Evolutionary conservation across 2,113 vertebrate species (phyloP), one percentile per base, ranked within the genome.

Genomic region (Procapra przewalskii): DNA sequence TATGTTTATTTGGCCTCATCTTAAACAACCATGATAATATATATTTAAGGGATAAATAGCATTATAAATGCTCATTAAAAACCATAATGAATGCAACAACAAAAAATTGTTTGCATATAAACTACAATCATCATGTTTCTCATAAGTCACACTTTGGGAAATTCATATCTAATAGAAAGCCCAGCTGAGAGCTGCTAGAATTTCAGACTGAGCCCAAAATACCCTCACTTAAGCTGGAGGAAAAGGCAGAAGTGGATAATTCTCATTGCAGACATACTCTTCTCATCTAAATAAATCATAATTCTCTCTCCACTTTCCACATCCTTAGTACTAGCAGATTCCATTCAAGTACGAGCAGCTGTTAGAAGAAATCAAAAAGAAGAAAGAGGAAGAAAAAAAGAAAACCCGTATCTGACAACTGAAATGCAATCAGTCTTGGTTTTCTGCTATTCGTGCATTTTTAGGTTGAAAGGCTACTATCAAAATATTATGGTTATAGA

Each of bases 401-500:
- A 91, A 75, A 95, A 43, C 59, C 48, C 0, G 2, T 71, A 93
- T 87, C 45, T 77, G 97, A 97, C 96, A 96, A 93, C 59, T 21
- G 77, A 97, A 95, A 92, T 83, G 48, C 75, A 97, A 92, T 91
- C 95, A 1, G 4, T 88, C 90, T 95, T 94, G 71, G 55, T 86
- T 97, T 97, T 91, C 82, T 95, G 40, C 87, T 97, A 96, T 96
- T 97, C 95, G 85, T 97, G 71, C 29, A 60, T 96, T 96, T 85
- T 29, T 31, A 80, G 57, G 95, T 97, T 96, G 98, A 99, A 98
- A 98, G 98, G 96, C 97, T 96, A 98, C 75, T 98, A 98, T 98
- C 98, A 98, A 98, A 99, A 98, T 98, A 98, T 98, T 99, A 60
- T 98, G 97, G 97, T 94, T 98, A 98, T 89, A 96, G 80, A 98